phyloP scores from a whole-genome alignment of 2,888 invertebrate species.

The Philereme transversata region DNA sequence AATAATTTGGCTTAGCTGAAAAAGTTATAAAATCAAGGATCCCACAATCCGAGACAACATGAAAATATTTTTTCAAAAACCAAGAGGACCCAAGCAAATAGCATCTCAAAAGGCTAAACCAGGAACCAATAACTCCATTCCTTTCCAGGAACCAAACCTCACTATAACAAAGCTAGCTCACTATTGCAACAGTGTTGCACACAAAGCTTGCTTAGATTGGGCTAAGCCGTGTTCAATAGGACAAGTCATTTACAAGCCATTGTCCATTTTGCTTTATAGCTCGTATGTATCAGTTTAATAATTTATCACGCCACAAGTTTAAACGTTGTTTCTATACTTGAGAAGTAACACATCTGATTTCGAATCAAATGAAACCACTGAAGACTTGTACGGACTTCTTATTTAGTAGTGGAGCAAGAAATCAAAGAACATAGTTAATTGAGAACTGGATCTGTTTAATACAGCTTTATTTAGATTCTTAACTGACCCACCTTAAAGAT shows the following conservation, averaged over 20 bases:
- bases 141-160: background rate
- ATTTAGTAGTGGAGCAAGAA: too few species aligned
- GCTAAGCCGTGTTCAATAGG: background rate
- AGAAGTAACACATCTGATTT: too few species aligned
- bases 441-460: too few species aligned
- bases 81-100: background rate
- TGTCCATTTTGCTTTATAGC: slow-evolving; percentile 13
- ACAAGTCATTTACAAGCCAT: slow-evolving; percentile 18
- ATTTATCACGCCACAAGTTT: too few species aligned
- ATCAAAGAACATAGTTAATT: too few species aligned
- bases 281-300: background rate
- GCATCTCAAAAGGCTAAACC: background rate
- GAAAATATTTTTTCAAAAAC: background rate
- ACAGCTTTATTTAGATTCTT: too few species aligned
- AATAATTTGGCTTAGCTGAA: too few species aligned
- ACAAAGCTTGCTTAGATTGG: slow-evolving; percentile 8
- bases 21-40: too few species aligned
- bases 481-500: background rate
- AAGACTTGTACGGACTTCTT: too few species aligned
- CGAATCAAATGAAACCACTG: too few species aligned
- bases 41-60: background rate
- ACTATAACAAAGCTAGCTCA: background rate
- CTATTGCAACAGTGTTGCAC: slow-evolving; percentile 8
- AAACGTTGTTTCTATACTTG: too few species aligned
- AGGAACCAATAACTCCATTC: background rate